Conservation (phyloP, 2,888 invertebrate genomes). For the Pherbina coryleti region DNA sequence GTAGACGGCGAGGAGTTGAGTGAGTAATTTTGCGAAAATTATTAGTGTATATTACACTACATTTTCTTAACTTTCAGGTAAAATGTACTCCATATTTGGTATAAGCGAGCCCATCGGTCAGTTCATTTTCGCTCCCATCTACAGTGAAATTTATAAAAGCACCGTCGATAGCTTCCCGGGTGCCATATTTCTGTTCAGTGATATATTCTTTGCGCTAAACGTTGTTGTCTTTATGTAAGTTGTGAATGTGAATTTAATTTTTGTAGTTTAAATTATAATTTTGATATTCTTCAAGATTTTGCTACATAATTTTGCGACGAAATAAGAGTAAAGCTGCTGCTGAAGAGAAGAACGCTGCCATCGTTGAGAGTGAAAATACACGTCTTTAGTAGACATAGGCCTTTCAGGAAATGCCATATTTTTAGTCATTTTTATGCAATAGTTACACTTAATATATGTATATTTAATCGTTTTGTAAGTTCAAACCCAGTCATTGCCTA, state of each 20-base stretch:
- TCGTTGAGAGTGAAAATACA: not conserved
- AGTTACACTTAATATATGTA: too few relatives aligned
- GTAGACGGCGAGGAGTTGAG: constrained; percentile 67
- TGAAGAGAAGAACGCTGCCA: constrained; percentile 31
- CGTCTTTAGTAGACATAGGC: too few relatives aligned
- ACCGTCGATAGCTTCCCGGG: constrained; percentile 66
- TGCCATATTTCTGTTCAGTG: constrained; percentile 66
- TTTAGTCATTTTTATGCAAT: too few relatives aligned
- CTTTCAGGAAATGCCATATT: too few relatives aligned
- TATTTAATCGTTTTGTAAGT: too few relatives aligned
- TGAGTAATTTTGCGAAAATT: constrained; percentile 41
- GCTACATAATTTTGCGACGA: constrained; percentile 56
- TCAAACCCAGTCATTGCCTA: too few relatives aligned
- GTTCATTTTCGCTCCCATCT: constrained; percentile 67
- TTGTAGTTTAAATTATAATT: not conserved
- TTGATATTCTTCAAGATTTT: constrained; percentile 47
- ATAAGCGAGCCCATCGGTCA: constrained; percentile 66
- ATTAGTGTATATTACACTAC: not conserved
- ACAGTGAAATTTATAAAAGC: constrained; percentile 62
- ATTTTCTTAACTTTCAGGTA: constrained; percentile 51
- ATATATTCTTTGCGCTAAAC: constrained; percentile 66
- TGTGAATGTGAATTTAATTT: not conserved
- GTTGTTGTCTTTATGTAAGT: constrained; percentile 68
- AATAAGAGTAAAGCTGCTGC: constrained; percentile 48
- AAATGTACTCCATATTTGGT: constrained; percentile 67